A percentile compares a stretch with the other conserved stretches of the same genome.
Evolutionary conservation across 2,888 invertebrate species (phyloP).

Genomic region (Metallyticus violacea): DNA sequence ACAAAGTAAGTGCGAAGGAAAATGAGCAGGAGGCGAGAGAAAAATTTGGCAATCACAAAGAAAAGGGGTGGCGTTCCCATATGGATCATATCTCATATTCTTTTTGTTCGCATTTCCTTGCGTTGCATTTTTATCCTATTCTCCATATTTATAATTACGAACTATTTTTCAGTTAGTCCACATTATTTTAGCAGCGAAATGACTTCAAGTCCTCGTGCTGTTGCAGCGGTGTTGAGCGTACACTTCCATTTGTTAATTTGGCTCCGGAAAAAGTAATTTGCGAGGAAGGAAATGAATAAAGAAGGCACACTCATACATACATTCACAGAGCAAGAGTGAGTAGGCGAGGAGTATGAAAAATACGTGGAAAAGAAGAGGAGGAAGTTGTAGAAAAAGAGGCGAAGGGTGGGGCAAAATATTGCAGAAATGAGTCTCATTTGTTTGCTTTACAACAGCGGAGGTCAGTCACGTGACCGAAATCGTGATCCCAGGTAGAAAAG

Average conservation of each 20-base stretch:
- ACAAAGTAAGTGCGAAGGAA: background rate
- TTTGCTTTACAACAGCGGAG: constrained; percentile 14
- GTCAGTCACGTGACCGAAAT: constrained; percentile 18
- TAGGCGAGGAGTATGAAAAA: background rate
- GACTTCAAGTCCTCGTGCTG: background rate
- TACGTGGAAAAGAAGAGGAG: background rate
- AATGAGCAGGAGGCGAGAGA: background rate
- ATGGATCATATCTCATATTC: constrained; percentile 2
- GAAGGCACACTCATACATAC: constrained; percentile 8
- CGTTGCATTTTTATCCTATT: background rate
- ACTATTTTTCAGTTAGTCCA: constrained; percentile 19
- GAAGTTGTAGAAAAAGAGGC: background rate
- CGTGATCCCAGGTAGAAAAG: constrained; percentile 16
- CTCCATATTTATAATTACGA: constrained; percentile 4
- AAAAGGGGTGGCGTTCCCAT: background rate
- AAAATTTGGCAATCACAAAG: constrained; percentile 5
- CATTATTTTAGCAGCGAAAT: background rate
- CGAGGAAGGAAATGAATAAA: constrained; percentile 16
- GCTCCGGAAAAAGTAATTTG: constrained; percentile 15
- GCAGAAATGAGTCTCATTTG: constrained; percentile 21
- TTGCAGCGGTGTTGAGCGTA: background rate
- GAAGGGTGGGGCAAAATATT: constrained; percentile 2
- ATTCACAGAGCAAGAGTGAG: background rate
- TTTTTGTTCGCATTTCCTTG: background rate
- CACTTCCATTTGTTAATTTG: constrained; percentile 19